Evolutionary conservation across 2,888 invertebrate species (phyloP).

Genomic region (Onchidella celtica): DNA sequence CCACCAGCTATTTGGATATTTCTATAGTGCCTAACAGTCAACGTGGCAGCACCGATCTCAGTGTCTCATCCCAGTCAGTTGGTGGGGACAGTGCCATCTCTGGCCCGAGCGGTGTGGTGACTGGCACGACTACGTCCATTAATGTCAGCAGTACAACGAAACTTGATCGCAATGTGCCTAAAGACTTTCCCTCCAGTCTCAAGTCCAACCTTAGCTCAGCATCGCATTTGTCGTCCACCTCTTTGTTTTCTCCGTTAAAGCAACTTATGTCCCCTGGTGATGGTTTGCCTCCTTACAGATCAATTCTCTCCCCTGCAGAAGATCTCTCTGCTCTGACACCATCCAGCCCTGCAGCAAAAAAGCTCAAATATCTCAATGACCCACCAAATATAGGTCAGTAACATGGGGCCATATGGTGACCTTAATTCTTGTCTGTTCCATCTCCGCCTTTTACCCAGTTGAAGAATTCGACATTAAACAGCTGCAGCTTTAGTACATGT

Average conservation of each 20-base stretch:
- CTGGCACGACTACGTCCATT: background rate
- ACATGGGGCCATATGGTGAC: background rate
- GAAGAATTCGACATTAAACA: too few species aligned
- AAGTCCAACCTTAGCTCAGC: background rate
- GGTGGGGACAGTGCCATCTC: background rate
- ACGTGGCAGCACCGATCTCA: background rate
- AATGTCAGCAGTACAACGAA: constrained; percentile 13
- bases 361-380: constrained; percentile 42
- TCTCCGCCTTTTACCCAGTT: too few species aligned
- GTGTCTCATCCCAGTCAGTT: background rate
- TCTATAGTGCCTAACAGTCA: constrained; percentile 18
- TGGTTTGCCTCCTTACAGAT: constrained; percentile 19
- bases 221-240: background rate
- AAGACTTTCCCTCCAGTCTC: constrained; percentile 13
- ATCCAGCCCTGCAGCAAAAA: constrained; percentile 8
- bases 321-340: constrained; percentile 26
- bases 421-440: background rate
- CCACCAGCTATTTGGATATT: constrained; percentile 12
- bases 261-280: constrained; percentile 8
- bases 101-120: background rate
- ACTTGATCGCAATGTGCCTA: constrained; percentile 38
- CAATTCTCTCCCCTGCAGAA: constrained; percentile 22
- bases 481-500: too few species aligned
- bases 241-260: constrained; percentile 33
- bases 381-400: constrained; percentile 50